Evolutionary conservation across 2,113 vertebrate species (phyloP), one percentile per base, ranked within the genome.

Genomic region (Grammomys surdaster): DNA sequence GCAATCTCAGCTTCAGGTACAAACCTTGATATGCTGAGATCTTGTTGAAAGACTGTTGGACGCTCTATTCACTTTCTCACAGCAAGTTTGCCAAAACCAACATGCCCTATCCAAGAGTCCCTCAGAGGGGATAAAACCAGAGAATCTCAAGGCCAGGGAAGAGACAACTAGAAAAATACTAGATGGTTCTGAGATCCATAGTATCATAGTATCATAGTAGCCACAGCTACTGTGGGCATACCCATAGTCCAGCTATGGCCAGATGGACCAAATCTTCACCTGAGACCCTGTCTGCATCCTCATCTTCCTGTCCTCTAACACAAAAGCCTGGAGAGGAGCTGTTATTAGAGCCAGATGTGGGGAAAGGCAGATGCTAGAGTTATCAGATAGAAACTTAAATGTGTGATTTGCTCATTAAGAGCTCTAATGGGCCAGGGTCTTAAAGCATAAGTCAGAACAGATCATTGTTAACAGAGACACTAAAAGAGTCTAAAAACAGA

Each of bases 31-130:
- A 20, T 0, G 8, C 3, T 10, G n/a, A 24, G 12, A 14, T 46
- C 13, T 19, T n/a, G 26, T 7, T 36, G 2, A 1, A 22, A 33
- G 43, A 40, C 24, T 28, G 20, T 65, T 1, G 3, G 33, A 51
- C 0, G 1, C 54, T 60, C 17, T 26, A 5, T 0, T n/a, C 5
- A 7, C 11, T 11, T 8, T 43, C 43, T 5, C 3, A 28, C 46
- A 20, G 14, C n/a, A 28, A 54, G 13, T 24, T 60, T 3, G 5
- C 12, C 36, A 43, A 4, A 8, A 63, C 48, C 22, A n/a, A 14
- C 14, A 43, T 4, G 8, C 48, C 9, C 19, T n/a, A 19, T 43
- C 20, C 40, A 36, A 46, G 85, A 28, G 8, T 33, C 26, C 10
- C 28, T 73, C 31, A 51, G 48, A 17, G 81, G 65, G 58, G 31